Conservation (phyloP, 2,113 vertebrate genomes). For the Dascyllus trimaculatus region DNA sequence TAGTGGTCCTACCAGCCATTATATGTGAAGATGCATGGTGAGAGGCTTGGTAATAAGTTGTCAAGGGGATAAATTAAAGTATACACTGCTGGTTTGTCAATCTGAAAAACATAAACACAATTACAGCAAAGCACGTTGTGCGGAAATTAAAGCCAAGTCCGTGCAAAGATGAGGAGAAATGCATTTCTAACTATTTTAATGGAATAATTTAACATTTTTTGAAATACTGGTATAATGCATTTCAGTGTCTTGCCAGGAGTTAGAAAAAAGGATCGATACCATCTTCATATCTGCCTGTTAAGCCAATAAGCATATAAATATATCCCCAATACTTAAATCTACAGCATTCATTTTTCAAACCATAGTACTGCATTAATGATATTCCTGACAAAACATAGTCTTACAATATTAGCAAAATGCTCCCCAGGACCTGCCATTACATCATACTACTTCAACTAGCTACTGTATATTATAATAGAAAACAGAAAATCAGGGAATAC, state of each 20-base stretch:
- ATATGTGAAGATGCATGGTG: background rate
- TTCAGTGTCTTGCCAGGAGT: background rate
- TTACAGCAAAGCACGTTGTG: too few species aligned
- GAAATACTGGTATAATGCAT: background rate
- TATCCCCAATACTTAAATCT: too few species aligned
- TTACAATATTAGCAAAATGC: constrained; percentile 13
- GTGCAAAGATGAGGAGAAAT: too few species aligned
- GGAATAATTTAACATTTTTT: too few species aligned
- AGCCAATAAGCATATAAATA: too few species aligned
- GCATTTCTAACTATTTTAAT: too few species aligned
- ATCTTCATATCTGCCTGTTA: background rate
- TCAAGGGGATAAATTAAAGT: background rate
- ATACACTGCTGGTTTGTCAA: too few species aligned
- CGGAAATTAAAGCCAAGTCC: too few species aligned
- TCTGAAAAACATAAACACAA: too few species aligned
- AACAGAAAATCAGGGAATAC: constrained; percentile 16
- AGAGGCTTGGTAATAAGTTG: background rate
- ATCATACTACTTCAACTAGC: constrained; percentile 29
- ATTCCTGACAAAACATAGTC: background rate
- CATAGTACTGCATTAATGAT: background rate
- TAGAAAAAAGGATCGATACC: background rate
- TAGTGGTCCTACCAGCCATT: background rate
- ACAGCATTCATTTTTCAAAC: too few species aligned
- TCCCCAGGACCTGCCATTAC: constrained; percentile 31
- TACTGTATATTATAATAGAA: constrained; percentile 11